phyloP scores from a whole-genome alignment of 2,113 vertebrate species.

The Lutjanus erythropterus region DNA sequence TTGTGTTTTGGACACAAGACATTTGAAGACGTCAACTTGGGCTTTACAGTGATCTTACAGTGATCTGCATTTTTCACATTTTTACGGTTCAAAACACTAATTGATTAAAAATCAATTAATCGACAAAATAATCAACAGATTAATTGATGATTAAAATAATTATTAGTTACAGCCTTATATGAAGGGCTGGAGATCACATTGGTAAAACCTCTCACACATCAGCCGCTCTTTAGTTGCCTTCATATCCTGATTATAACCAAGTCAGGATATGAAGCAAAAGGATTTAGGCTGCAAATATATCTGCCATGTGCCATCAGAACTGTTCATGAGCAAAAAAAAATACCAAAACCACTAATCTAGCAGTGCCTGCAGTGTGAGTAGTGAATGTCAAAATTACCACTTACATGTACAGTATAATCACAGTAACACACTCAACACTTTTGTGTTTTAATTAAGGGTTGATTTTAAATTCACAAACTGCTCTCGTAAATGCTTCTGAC shows the following conservation, averaged over 20 bases:
- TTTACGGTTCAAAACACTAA: too few relatives aligned
- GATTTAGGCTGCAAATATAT: too few relatives aligned
- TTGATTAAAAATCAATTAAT: too few relatives aligned
- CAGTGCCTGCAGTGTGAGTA: neutral
- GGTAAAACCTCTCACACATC: neutral
- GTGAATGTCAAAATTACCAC: neutral
- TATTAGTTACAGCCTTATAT: too few relatives aligned
- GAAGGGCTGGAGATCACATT: too few relatives aligned
- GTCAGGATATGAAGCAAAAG: neutral
- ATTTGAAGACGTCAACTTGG: too few relatives aligned
- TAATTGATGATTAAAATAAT: too few relatives aligned
- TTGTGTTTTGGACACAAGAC: too few relatives aligned
- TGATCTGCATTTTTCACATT: too few relatives aligned
- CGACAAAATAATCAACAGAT: too few relatives aligned
- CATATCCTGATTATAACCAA: neutral
- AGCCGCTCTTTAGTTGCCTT: too few relatives aligned
- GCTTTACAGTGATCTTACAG: too few relatives aligned
- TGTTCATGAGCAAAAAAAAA: constrained; percentile 19
- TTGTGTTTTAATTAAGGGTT: neutral
- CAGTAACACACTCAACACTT: neutral
- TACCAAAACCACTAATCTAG: neutral
- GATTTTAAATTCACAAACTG: neutral
- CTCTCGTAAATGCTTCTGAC: neutral
- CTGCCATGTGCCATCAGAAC: constrained; percentile 1
- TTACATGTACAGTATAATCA: neutral